Evolutionary conservation across 1,140 invertebrate species (phyloP).

Genomic region (Drosophila melanogaster): DNA sequence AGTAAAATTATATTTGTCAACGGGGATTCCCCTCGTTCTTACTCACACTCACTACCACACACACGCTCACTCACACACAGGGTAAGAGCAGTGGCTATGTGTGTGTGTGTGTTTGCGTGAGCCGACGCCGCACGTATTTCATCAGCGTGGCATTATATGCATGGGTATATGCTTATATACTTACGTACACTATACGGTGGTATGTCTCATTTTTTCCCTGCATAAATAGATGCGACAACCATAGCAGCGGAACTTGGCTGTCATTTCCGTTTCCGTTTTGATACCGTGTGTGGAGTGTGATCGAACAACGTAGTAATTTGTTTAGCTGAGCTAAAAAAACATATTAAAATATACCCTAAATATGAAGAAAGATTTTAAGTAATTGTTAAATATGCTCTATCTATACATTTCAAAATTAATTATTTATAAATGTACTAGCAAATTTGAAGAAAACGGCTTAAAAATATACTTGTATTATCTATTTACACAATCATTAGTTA

Average conservation of each 20-base stretch:
- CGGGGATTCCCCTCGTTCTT: slow-evolving; percentile 34
- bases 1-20: slow-evolving; percentile 80
- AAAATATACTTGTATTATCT: background rate
- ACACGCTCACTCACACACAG: background rate
- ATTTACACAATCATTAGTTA: too few relatives aligned
- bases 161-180: slow-evolving; percentile 32
- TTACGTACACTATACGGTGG: slow-evolving; percentile 10
- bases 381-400: too few relatives aligned
- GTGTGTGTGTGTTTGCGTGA: slow-evolving; percentile 19
- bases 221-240: slow-evolving; percentile 75
- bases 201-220: slow-evolving; percentile 57
- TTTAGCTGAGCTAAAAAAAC: too few relatives aligned
- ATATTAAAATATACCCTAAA: background rate
- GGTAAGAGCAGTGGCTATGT: slow-evolving; percentile 21
- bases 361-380: too few relatives aligned
- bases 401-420: background rate
- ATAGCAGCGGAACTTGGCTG: slow-evolving; percentile 48
- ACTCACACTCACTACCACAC: background rate
- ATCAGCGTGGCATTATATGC: slow-evolving; percentile 72
- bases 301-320: background rate
- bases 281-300: slow-evolving; percentile 23
- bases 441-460: too few relatives aligned
- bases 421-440: background rate
- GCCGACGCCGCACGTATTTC: slow-evolving; percentile 70
- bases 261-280: slow-evolving; percentile 68